Evolutionary conservation across 2,888 invertebrate species (phyloP).

Genomic region (Pemphredon lugubris): DNA sequence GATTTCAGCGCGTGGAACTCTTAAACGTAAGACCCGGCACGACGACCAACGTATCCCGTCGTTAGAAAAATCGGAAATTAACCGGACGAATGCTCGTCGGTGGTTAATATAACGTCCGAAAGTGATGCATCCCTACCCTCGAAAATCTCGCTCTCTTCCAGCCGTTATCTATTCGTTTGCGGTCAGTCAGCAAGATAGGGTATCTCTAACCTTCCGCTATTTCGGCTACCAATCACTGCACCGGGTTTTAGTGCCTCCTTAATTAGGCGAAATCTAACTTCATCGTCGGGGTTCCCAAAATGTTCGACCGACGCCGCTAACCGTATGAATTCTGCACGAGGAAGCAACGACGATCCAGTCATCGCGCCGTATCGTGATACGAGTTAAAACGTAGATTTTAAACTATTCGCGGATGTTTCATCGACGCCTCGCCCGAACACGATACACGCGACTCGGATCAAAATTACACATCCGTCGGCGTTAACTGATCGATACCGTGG

Average conservation of each 20-base stretch:
- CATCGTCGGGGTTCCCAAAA: too few species aligned
- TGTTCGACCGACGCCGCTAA: too few species aligned
- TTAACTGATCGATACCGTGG: too few species aligned
- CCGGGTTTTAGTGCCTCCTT: neutral
- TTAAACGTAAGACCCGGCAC: neutral
- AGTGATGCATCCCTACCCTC: constrained; percentile 41
- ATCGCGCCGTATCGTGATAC: too few species aligned
- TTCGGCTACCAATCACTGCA: constrained; percentile 1
- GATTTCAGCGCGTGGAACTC: too few species aligned
- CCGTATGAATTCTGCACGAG: too few species aligned
- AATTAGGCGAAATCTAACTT: constrained; percentile 12
- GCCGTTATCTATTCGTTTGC: constrained; percentile 23
- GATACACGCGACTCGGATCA: too few species aligned
- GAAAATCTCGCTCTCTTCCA: neutral
- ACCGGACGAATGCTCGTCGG: constrained; percentile 13
- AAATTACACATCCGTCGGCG: too few species aligned
- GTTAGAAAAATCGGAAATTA: constrained; percentile 51
- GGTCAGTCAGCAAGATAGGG: constrained; percentile 39
- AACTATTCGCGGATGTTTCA: too few species aligned
- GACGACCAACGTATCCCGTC: neutral
- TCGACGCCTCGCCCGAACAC: too few species aligned
- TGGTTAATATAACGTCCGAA: constrained; percentile 58
- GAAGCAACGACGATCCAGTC: too few species aligned
- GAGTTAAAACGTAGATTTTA: too few species aligned
- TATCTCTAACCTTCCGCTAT: constrained; percentile 11